Evolutionary conservation across 2,113 vertebrate species (phyloP).

Genomic region (Sphyrna mokarran): DNA sequence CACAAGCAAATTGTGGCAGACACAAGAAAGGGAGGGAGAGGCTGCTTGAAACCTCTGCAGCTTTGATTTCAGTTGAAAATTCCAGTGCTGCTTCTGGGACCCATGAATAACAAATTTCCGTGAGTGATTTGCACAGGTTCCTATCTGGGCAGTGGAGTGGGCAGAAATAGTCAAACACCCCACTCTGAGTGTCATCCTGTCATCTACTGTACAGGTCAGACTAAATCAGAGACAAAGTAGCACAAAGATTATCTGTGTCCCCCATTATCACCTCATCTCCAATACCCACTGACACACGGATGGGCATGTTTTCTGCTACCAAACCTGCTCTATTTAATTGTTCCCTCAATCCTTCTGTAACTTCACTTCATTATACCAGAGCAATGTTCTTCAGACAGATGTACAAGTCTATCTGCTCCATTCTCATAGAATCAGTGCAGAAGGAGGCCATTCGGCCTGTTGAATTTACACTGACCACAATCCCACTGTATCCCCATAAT

Average conservation of each 20-base stretch:
- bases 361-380: not conserved
- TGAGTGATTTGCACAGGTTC: not conserved
- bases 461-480: too few species aligned
- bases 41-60: not conserved
- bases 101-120: not conserved
- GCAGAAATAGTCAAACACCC: too few species aligned
- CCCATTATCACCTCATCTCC: not conserved
- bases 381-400: not conserved
- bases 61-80: too few species aligned
- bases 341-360: not conserved
- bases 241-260: not conserved
- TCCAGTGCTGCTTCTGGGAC: too few species aligned
- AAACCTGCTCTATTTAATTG: not conserved
- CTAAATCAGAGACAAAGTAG: not conserved
- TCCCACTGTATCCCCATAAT: too few species aligned
- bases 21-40: not conserved
- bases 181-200: not conserved
- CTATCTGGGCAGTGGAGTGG: not conserved
- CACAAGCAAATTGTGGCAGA: not conserved
- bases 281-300: not conserved
- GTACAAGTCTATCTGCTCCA: not conserved
- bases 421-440: not conserved
- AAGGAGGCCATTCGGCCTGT: too few species aligned
- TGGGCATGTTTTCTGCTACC: not conserved
- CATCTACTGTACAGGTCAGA: not conserved